A percentile compares a stretch with the other conserved stretches of the same genome.
Conservation (phyloP, 2,888 invertebrate genomes). For the Horisme vitalbata region DNA sequence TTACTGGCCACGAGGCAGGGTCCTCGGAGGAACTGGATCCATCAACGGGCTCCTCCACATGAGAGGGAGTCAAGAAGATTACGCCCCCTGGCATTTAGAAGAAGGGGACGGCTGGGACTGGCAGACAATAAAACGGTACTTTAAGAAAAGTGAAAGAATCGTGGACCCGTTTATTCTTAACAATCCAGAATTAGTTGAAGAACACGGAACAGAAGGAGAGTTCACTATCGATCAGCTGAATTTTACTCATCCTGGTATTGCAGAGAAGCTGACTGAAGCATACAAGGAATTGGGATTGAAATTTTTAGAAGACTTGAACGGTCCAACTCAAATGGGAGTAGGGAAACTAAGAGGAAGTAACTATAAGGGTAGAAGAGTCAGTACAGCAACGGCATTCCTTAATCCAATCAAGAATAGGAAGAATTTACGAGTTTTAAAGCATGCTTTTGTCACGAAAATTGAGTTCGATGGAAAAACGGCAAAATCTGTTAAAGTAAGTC, state of each 20-base stretch:
- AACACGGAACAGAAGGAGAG: constrained; percentile 77
- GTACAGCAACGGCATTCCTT: constrained; percentile 79
- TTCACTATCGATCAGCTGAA: constrained; percentile 76
- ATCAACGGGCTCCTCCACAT: constrained; percentile 71
- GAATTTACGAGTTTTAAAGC: constrained; percentile 64
- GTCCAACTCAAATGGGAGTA: constrained; percentile 77
- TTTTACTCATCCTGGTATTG: constrained; percentile 59
- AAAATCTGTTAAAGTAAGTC: constrained; percentile 53
- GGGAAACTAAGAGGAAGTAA: constrained; percentile 78
- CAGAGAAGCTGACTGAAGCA: constrained; percentile 59
- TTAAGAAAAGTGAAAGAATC: constrained; percentile 70
- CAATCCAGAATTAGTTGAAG: constrained; percentile 54
- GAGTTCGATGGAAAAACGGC: constrained; percentile 50
- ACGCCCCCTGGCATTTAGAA: constrained; percentile 59
- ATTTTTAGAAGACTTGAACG: constrained; percentile 67
- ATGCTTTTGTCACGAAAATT: constrained; percentile 51
- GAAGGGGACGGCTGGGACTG: constrained; percentile 71
- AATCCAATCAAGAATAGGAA: constrained; percentile 53
- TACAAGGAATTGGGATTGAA: constrained; percentile 77
- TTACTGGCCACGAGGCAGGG: constrained; percentile 70
- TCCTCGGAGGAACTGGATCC: constrained; percentile 71
- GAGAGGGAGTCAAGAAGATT: constrained; percentile 66
- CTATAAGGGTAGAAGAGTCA: constrained; percentile 77
- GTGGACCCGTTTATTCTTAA: constrained; percentile 65
- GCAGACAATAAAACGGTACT: constrained; percentile 60